These are phyloP conservation scores for Sinotaia quadrata DNA, from an alignment of 2,888 invertebrate genomes.

Conservation along the genomic window DNA sequence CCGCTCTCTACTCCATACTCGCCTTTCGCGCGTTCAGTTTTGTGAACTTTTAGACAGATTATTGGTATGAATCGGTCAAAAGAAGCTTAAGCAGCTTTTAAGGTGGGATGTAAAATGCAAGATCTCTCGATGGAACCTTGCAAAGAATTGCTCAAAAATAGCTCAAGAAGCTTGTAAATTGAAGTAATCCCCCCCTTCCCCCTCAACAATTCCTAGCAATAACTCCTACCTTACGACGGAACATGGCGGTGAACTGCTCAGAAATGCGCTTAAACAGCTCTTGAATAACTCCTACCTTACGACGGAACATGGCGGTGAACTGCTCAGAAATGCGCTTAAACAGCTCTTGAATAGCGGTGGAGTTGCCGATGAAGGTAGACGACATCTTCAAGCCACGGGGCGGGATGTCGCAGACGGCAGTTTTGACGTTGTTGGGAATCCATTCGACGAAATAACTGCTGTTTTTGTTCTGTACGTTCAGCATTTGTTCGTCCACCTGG, in stretches of 20 bases:
- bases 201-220: no score
- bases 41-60: no score
- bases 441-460: constrained; percentile 87
- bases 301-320: constrained; percentile 86
- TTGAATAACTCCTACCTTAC: constrained; percentile 69
- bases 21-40: no score
- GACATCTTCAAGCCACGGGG: constrained; percentile 88
- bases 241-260: constrained; percentile 81
- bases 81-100: no score
- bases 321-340: constrained; percentile 68
- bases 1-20: no score
- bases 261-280: constrained; percentile 61
- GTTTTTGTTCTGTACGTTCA: constrained; percentile 96
- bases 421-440: constrained; percentile 95
- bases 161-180: no score
- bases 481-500: constrained; percentile 79
- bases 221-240: constrained; percentile 94
- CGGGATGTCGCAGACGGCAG: constrained; percentile 92
- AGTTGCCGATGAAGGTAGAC: constrained; percentile 60
- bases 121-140: no score
- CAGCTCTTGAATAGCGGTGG: constrained; percentile 68
- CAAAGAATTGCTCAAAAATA: no score
- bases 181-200: no score
- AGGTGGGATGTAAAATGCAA: no score
- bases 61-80: no score